A percentile compares a stretch with the other conserved stretches of the same genome.
phyloP scores from a whole-genome alignment of 2,113 vertebrate species.

The Scatophagus argus region DNA sequence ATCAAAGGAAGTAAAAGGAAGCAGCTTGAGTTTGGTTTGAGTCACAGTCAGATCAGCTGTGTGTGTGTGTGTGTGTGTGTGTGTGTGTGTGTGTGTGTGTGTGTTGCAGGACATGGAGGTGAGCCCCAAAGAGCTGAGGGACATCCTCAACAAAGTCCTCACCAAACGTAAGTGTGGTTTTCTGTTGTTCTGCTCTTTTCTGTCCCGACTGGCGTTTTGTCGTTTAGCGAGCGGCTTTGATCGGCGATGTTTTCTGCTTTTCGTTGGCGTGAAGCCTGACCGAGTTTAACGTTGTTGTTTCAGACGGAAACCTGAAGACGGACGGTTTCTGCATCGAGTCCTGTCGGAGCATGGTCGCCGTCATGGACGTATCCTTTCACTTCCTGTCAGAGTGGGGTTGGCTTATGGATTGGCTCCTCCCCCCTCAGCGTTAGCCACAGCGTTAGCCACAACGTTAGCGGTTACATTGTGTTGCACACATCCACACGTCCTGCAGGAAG shows the following conservation, averaged over 20 bases:
- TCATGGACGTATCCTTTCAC: slow-evolving; percentile 95
- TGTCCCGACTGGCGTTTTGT: too few relatives aligned
- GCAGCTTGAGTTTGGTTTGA: slow-evolving; percentile 32
- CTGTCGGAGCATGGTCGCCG: slow-evolving; percentile 93
- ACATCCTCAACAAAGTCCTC: slow-evolving; percentile 93
- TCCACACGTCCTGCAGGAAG: too few relatives aligned
- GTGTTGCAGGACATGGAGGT: slow-evolving; percentile 92
- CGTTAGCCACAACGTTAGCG: too few relatives aligned
- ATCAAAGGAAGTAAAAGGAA: not conserved
- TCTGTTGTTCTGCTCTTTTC: too few relatives aligned
- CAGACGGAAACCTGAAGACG: slow-evolving; percentile 87
- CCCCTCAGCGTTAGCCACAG: too few relatives aligned
- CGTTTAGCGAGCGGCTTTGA: too few relatives aligned
- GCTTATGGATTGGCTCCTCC: too few relatives aligned
- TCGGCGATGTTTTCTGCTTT: too few relatives aligned
- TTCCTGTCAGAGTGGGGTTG: slow-evolving; percentile 16
- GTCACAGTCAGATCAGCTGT: slow-evolving; percentile 18
- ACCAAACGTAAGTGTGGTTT: slow-evolving; percentile 86
- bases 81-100: slow-evolving; percentile 41
- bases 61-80: slow-evolving; percentile 35
- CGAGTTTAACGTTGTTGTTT: not conserved
- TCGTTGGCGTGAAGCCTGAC: too few relatives aligned
- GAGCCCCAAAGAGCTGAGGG: slow-evolving; percentile 88
- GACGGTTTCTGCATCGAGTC: slow-evolving; percentile 93
- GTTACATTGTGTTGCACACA: too few relatives aligned